Evolutionary conservation across 2,888 invertebrate genomes (phyloP).

Genomic region (Dicycla oo): DNA sequence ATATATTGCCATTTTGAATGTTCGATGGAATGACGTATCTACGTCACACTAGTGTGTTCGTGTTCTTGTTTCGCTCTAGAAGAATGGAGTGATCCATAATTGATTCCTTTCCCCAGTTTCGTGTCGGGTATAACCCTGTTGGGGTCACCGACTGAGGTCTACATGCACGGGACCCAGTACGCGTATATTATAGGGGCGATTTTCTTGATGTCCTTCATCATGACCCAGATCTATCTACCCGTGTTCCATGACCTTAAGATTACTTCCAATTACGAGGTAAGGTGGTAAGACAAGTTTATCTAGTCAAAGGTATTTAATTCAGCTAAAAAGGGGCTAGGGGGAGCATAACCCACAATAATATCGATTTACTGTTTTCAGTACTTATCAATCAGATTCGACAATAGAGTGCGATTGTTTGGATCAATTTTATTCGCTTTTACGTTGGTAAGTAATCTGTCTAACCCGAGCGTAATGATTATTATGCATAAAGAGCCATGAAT

Average conservation of each 20-base stretch:
- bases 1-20: background rate
- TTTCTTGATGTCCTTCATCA: slow-evolving; percentile 91
- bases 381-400: slow-evolving; percentile 93
- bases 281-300: background rate
- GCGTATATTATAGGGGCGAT: slow-evolving; percentile 92
- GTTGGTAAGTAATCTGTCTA: slow-evolving; percentile 89
- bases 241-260: slow-evolving; percentile 94
- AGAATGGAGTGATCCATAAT: slow-evolving; percentile 1
- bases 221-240: slow-evolving; percentile 93
- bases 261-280: slow-evolving; percentile 95
- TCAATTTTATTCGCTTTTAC: slow-evolving; percentile 93
- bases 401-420: slow-evolving; percentile 92
- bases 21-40: too few species aligned
- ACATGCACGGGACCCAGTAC: slow-evolving; percentile 95
- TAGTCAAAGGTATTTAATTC: background rate
- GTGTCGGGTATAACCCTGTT: slow-evolving; percentile 94
- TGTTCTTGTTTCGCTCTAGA: too few species aligned
- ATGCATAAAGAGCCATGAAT: background rate
- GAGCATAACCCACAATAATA: background rate
- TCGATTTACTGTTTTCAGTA: slow-evolving; percentile 88
- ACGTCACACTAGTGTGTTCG: too few species aligned
- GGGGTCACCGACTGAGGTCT: slow-evolving; percentile 95
- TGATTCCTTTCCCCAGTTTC: slow-evolving; percentile 86
- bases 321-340: background rate
- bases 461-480: background rate